Conservation (phyloP, 2,888 invertebrate genomes). For the Drosophila recens region DNA sequence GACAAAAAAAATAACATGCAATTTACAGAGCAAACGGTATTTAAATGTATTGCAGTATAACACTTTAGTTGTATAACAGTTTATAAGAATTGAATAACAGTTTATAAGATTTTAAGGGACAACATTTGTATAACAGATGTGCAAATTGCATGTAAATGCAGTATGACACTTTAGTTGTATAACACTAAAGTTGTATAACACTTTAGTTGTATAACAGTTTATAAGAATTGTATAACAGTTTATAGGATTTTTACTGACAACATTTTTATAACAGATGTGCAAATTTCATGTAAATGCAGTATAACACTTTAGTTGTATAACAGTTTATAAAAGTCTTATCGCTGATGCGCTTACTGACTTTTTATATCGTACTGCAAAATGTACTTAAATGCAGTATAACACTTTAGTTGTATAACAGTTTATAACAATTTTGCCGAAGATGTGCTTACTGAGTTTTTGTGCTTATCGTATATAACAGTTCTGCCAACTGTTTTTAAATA, state of each 20-base stretch:
- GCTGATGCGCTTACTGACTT: no score
- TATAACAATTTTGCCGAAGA: not conserved
- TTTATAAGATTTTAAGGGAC: not conserved
- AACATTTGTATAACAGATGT: not conserved
- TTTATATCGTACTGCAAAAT: no score
- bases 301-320: slow-evolving; percentile 1
- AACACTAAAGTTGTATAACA: no score
- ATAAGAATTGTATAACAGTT: not conserved
- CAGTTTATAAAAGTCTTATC: not conserved
- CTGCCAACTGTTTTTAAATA: no score
- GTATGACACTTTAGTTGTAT: not conserved
- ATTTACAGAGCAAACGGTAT: not conserved
- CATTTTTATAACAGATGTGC: not conserved
- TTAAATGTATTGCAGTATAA: not conserved
- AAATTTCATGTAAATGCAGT: not conserved
- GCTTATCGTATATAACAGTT: no score
- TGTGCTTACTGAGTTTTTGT: no score
- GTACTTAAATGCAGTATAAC: no score
- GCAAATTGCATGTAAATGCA: not conserved
- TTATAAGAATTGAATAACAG: not conserved
- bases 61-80: not conserved
- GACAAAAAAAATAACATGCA: not conserved
- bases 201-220: not conserved
- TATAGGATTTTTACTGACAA: no score
- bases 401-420: not conserved